phyloP scores from a whole-genome alignment of 2,113 vertebrate species.

The Hypanus sabinus region DNA sequence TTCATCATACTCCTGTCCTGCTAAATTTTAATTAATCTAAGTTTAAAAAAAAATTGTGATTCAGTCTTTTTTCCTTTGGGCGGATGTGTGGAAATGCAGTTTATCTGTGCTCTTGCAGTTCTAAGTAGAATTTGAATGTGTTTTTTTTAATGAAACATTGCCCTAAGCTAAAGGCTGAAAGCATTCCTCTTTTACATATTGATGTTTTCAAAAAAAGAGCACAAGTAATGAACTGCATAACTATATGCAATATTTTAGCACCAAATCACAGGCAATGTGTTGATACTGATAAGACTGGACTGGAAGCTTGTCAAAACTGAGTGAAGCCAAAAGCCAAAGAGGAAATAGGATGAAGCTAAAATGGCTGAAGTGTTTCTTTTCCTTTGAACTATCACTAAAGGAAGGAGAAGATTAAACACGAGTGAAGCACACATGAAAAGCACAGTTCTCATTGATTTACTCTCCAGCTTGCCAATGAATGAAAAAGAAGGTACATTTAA shows the following conservation, averaged over 20 bases:
- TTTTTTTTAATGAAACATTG: not conserved
- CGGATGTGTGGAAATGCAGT: not conserved
- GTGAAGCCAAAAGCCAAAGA: not conserved
- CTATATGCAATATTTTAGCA: slow-evolving; percentile 5
- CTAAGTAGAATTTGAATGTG: not conserved
- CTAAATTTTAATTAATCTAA: too few species aligned
- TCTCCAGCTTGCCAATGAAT: not conserved
- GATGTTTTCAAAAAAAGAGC: not conserved
- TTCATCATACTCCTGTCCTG: too few species aligned
- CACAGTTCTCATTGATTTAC: not conserved
- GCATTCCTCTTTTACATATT: not conserved
- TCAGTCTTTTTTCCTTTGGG: not conserved
- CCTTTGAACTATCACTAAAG: not conserved
- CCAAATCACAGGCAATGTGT: slow-evolving; percentile 15
- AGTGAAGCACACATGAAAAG: not conserved
- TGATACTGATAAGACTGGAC: slow-evolving; percentile 6
- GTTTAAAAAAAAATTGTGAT: too few species aligned
- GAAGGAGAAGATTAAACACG: not conserved
- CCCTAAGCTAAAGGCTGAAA: not conserved
- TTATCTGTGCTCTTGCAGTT: not conserved
- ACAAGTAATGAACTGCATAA: not conserved
- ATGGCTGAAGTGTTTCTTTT: not conserved
- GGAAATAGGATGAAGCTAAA: not conserved
- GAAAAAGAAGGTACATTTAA: not conserved
- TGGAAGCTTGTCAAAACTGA: slow-evolving; percentile 21